phyloP scores from a whole-genome alignment of 2,797 vertebrate genomes.

The Enoplosus armatus region DNA sequence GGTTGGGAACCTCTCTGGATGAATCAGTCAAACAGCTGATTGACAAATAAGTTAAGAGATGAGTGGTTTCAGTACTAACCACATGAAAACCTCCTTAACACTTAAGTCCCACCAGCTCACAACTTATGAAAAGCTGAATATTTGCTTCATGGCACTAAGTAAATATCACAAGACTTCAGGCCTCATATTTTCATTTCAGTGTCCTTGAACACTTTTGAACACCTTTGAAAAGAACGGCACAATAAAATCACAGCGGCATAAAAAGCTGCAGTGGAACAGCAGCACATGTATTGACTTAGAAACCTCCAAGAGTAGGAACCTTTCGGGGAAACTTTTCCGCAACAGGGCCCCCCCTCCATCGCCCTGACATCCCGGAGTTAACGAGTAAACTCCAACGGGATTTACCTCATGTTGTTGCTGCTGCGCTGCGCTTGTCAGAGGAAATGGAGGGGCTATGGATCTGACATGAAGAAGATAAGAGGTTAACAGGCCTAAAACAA shows the following conservation, averaged over 20 bases:
- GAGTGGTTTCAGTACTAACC: neutral
- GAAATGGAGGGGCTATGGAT: constrained; percentile 70
- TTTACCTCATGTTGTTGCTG: constrained; percentile 63
- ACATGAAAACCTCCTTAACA: neutral
- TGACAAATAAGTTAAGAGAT: neutral
- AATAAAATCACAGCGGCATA: neutral
- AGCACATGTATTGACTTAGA: constrained; percentile 16
- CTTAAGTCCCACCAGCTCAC: neutral
- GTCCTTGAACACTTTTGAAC: neutral
- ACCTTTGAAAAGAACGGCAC: neutral
- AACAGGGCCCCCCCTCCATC: neutral
- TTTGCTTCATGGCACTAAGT: neutral
- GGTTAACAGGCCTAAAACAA: constrained; percentile 90
- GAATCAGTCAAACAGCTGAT: neutral
- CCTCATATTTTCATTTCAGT: neutral
- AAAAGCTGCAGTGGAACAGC: neutral
- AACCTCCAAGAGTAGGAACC: constrained; percentile 21
- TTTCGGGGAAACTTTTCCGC: constrained; percentile 30
- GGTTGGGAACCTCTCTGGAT: neutral
- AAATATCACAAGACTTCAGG: neutral
- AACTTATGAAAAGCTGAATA: neutral
- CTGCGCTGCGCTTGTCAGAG: constrained; percentile 72
- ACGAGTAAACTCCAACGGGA: constrained; percentile 64
- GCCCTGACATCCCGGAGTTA: constrained; percentile 54
- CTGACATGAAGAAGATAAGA: constrained; percentile 84